Conservation (phyloP, 2,797 vertebrate genomes). For the Buphagus erythrorhynchus region DNA sequence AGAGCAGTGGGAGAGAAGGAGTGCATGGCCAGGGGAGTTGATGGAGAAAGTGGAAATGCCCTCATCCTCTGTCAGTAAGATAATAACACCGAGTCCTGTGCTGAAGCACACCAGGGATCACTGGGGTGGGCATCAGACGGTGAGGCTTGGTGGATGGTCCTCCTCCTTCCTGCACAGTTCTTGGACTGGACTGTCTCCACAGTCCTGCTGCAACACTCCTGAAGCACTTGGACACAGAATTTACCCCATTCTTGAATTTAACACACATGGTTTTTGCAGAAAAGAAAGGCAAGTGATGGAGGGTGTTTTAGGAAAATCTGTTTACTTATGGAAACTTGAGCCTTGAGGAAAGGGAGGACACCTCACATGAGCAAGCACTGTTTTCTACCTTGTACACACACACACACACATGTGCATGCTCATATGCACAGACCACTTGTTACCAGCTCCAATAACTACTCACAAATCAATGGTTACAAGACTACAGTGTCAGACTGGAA, state of each 20-base stretch:
- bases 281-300: neutral
- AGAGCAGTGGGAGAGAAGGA: neutral
- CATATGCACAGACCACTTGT: neutral
- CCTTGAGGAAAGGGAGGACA: neutral
- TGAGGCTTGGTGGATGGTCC: fast-evolving
- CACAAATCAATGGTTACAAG: neutral
- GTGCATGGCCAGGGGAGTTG: fast-evolving
- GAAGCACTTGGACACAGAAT: neutral
- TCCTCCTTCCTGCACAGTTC: neutral
- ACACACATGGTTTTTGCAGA: neutral
- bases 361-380: fast-evolving
- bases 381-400: neutral
- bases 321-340: neutral
- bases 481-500: neutral
- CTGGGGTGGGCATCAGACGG: neutral
- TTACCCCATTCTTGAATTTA: neutral
- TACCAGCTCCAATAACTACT: neutral
- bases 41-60: neutral
- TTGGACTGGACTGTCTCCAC: neutral
- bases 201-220: neutral
- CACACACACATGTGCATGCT: neutral
- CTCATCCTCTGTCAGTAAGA: neutral
- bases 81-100: fast-evolving
- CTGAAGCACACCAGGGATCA: neutral
- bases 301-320: neutral